Percentiles rank a stretch among this genome's conserved stretches.
phyloP scores from a whole-genome alignment of 2,797 vertebrate genomes.

The Chloroceryle inda region DNA sequence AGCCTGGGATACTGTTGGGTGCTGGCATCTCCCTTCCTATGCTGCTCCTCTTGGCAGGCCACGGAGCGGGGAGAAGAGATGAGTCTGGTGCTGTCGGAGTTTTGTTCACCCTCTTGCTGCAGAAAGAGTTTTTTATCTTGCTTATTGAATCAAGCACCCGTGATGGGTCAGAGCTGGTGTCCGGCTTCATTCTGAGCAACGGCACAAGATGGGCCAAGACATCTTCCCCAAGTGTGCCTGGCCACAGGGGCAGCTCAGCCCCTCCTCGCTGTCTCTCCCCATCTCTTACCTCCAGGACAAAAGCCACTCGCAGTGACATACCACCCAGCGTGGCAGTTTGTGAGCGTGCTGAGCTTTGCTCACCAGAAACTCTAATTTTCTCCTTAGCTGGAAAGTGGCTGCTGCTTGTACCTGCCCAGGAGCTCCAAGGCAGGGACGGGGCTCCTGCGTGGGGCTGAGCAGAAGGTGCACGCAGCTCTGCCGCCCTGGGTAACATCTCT shows the following conservation, averaged over 20 bases:
- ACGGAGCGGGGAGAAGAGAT: not conserved
- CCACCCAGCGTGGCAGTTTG: accelerated
- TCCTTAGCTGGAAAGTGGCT: not conserved
- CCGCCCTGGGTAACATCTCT: not conserved
- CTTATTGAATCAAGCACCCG: not conserved
- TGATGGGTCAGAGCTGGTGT: not conserved
- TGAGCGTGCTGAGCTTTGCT: not conserved
- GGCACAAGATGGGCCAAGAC: accelerated
- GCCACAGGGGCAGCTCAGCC: not conserved
- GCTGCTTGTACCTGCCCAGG: not conserved
- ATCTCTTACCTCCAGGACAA: not conserved
- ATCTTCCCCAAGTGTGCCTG: not conserved
- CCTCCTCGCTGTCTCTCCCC: not conserved
- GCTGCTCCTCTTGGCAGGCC: not conserved
- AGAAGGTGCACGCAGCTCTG: not conserved
- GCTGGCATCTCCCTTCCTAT: not conserved
- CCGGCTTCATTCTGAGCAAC: not conserved
- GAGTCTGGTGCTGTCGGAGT: not conserved
- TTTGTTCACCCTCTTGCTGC: not conserved
- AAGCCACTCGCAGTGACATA: not conserved
- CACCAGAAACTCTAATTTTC: not conserved
- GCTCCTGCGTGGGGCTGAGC: not conserved
- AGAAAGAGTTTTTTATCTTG: not conserved
- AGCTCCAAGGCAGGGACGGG: not conserved
- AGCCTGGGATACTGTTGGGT: not conserved